A percentile compares a stretch with the other conserved stretches of the same genome.
phyloP scores from a whole-genome alignment of 1,140 invertebrate species.

The Hyles vespertilio region DNA sequence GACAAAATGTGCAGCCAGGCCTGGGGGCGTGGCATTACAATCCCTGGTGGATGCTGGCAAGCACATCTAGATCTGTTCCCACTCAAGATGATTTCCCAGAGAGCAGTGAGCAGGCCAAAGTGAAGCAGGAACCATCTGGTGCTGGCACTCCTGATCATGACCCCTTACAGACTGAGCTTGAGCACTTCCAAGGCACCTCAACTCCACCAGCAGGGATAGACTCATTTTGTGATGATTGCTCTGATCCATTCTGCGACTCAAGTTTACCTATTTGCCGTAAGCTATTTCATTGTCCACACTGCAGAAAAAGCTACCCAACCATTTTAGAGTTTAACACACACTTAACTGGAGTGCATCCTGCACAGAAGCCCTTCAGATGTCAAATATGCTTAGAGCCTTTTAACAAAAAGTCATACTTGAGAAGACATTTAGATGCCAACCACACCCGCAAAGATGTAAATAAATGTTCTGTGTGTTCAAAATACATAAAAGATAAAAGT shows the following conservation, averaged over 20 bases:
- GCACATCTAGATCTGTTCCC: conserved; percentile 61
- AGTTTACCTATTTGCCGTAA: conserved; percentile 67
- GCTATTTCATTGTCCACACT: conserved; percentile 73
- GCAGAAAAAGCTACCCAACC: conserved; percentile 72
- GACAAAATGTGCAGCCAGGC: conserved; percentile 50
- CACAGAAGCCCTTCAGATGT: conserved; percentile 73
- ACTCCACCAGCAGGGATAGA: conserved; percentile 63
- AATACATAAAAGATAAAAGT: conserved; percentile 76
- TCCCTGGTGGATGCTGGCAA: conserved; percentile 75
- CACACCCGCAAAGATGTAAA: conserved; percentile 75
- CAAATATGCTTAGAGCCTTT: conserved; percentile 74
- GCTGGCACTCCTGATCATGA: conserved; percentile 60
- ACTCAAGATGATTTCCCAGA: conserved; percentile 67
- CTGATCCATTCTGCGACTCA: conserved; percentile 73
- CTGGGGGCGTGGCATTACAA: conserved; percentile 72
- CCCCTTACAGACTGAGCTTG: conserved; percentile 51
- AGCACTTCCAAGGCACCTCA: conserved; percentile 47
- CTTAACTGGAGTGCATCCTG: conserved; percentile 70
- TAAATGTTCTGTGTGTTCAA: conserved; percentile 74
- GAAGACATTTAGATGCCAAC: conserved; percentile 68
- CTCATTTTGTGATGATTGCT: conserved; percentile 72
- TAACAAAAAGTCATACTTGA: conserved; percentile 69
- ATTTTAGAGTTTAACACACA: conserved; percentile 74
- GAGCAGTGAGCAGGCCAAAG: conserved; percentile 66
- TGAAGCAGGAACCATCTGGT: conserved; percentile 66